Conservation (phyloP, 2,888 invertebrate genomes). For the Eupithecia exiguata region DNA sequence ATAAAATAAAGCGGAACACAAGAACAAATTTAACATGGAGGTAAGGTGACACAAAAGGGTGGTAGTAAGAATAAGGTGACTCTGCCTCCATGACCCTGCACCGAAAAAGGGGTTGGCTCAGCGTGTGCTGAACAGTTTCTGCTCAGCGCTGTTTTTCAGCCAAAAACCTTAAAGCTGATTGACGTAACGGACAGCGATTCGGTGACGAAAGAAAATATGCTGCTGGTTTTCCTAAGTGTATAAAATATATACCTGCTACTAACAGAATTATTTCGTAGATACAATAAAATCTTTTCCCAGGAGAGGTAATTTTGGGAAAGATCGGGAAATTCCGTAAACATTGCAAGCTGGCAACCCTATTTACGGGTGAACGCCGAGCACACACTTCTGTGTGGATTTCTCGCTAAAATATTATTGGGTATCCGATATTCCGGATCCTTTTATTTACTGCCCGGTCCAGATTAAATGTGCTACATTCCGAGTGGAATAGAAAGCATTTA, state of each 20-base stretch:
- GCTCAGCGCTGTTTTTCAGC: no score
- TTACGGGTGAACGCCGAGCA: constrained; percentile 19
- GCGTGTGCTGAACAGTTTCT: no score
- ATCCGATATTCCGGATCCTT: constrained; percentile 8
- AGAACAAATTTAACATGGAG: no score
- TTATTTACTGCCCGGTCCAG: constrained; percentile 9
- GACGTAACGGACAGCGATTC: no score
- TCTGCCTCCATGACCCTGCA: no score
- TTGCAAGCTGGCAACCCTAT: constrained; percentile 7
- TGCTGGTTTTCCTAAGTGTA: neutral
- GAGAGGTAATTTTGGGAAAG: constrained; percentile 1
- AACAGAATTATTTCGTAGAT: neutral
- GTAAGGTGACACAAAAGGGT: no score
- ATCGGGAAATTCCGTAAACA: constrained; percentile 7
- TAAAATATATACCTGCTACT: neutral
- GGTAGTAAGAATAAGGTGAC: no score
- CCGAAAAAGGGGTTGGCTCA: no score
- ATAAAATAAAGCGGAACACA: no score
- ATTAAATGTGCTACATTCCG: constrained; percentile 4
- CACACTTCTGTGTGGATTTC: constrained; percentile 13
- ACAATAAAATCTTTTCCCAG: neutral
- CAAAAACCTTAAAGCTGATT: no score
- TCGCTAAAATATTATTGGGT: constrained; percentile 15
- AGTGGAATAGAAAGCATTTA: neutral
- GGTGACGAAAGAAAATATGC: no score